Conservation (phyloP, 2,888 invertebrate species). For the Seira sanloemensis region DNA sequence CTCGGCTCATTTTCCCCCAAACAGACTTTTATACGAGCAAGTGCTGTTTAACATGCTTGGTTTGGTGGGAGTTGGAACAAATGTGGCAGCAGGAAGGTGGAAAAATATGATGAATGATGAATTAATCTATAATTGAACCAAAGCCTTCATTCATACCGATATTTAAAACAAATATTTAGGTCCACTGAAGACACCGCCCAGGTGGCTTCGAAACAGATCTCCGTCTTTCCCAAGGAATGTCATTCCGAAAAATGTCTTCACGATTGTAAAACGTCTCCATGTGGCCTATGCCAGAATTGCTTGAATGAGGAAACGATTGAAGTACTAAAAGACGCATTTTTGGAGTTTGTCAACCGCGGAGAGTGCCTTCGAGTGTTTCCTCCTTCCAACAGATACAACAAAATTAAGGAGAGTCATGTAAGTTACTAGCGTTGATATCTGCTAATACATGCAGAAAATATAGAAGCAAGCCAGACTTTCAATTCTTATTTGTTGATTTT, state of each 20-base stretch:
- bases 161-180: conserved; percentile 75
- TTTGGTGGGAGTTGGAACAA: conserved; percentile 83
- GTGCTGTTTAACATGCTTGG: conserved; percentile 89
- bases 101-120: neutral
- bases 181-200: conserved; percentile 80
- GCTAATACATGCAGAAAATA: too few relatives aligned
- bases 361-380: conserved; percentile 91
- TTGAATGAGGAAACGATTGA: conserved; percentile 80
- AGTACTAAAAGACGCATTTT: conserved; percentile 82
- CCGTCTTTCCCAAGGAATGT: conserved; percentile 85
- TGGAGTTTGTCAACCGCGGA: conserved; percentile 87
- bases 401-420: neutral
- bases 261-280: conserved; percentile 80
- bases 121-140: neutral
- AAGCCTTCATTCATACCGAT: too few relatives aligned
- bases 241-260: conserved; percentile 77
- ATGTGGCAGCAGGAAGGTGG: conserved; percentile 45
- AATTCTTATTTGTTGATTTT: neutral
- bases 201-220: conserved; percentile 87
- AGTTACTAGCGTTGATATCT: neutral
- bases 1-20: conserved; percentile 93
- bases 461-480: neutral
- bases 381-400: conserved; percentile 75
- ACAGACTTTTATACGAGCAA: conserved; percentile 91
- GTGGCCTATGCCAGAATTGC: conserved; percentile 88